phyloP scores from a whole-genome alignment of 2,113 vertebrate species.

The Excalfactoria chinensis region DNA sequence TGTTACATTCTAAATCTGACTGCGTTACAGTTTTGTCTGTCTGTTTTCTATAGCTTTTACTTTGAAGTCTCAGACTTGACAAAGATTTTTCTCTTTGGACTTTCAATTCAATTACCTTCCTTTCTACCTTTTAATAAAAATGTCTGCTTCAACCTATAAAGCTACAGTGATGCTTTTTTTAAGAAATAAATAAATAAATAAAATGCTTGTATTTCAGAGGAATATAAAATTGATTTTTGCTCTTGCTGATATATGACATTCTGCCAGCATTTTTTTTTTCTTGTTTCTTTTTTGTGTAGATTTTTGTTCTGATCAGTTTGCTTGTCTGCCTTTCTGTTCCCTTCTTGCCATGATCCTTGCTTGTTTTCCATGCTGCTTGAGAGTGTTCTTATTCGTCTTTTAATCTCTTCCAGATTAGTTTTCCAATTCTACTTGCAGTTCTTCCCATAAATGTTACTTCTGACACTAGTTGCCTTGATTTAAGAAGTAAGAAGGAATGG shows the following conservation, averaged over 20 bases:
- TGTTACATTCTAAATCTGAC: neutral
- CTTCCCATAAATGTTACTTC: neutral
- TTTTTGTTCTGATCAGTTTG: neutral
- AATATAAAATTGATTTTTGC: neutral
- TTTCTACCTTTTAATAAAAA: neutral
- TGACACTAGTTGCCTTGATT: neutral
- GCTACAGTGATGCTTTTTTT: neutral
- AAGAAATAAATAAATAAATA: no score
- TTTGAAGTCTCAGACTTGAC: neutral
- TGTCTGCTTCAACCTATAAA: neutral
- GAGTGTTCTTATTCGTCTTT: neutral
- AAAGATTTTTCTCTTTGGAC: neutral
- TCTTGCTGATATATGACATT: neutral
- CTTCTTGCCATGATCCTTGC: neutral
- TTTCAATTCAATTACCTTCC: neutral
- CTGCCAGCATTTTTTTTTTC: neutral
- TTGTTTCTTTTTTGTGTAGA: neutral
- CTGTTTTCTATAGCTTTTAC: neutral
- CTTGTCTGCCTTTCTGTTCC: neutral
- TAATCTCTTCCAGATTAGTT: neutral
- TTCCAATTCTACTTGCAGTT: neutral
- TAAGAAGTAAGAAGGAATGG: neutral
- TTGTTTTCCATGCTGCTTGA: neutral
- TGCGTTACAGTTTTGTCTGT: neutral
- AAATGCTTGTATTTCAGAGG: neutral